Percentiles rank a stretch among this genome's conserved stretches.
Conservation (phyloP, 2,113 vertebrate species). For the Corythaeola cristata region DNA sequence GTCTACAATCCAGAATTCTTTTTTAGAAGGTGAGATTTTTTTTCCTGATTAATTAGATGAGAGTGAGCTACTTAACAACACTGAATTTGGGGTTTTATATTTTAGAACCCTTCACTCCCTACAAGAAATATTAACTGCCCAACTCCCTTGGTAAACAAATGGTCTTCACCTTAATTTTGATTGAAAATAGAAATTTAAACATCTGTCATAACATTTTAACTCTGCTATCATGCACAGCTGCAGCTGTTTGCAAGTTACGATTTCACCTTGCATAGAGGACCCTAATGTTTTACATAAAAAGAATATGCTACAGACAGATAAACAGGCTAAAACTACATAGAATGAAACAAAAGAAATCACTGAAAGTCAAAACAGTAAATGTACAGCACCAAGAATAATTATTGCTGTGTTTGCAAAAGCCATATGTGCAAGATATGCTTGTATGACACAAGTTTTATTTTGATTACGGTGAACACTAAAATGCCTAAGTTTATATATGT, state of each 20-base stretch:
- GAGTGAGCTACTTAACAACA: not conserved
- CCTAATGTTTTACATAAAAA: constrained; percentile 56
- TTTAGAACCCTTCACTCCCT: not conserved
- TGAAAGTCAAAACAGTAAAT: not conserved
- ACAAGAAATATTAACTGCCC: not conserved
- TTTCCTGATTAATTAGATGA: not conserved
- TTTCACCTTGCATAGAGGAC: constrained; percentile 49
- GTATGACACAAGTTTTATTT: constrained; percentile 18
- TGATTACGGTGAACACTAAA: constrained; percentile 29
- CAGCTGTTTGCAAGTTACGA: constrained; percentile 64
- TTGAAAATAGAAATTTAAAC: constrained; percentile 46
- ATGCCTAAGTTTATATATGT: not conserved
- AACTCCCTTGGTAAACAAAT: not conserved
- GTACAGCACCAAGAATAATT: constrained; percentile 21
- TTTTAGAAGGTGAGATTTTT: not conserved
- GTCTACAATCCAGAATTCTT: not conserved
- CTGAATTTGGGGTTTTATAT: not conserved
- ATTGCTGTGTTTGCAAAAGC: constrained; percentile 53
- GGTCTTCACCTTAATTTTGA: not conserved
- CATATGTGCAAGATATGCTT: constrained; percentile 43
- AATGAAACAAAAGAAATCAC: not conserved
- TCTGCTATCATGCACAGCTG: constrained; percentile 42
- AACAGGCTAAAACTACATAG: constrained; percentile 45
- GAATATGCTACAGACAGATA: constrained; percentile 41
- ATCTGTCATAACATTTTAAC: constrained; percentile 19